Base-by-base conservation (phyloP, 23 tunicate genomes). In the Aplidium turbinatum region DNA sequence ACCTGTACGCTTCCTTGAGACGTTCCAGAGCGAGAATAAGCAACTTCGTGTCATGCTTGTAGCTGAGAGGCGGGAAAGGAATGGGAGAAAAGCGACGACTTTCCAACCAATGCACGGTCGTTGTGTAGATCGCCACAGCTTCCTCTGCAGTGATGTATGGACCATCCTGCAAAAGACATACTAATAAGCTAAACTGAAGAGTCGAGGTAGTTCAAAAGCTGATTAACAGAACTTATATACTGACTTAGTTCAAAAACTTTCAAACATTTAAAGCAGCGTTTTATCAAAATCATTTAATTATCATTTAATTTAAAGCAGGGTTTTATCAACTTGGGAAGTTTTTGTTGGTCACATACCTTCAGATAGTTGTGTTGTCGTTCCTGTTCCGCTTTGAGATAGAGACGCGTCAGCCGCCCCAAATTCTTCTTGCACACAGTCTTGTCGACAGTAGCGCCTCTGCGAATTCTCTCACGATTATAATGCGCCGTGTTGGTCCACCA, bases 401-500 rank as follows among this genome's bases (percentile, higher is more conserved):
- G 76, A 4, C 99, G 71, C 5, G 99, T 94, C 67, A 94, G 51
- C 21, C 99, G 77, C 0, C 99, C 99, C 28, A 94, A 78, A 50
- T 94, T 94, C 64, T 94, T 94, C 90, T 94, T 94, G 81, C 99
- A 94, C 48, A 94, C 99, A 11, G 99, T 94, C 63, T 94, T 94
- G 54, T 94, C 99, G 19, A 94, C 99, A 0, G 99, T 94, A 19
- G 99, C 99, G 0, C 99, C 99, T 56, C 99, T 82, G 40, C 99
- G 63, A 78, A 94, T 94, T 70, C 99, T 70, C 62, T 94, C 99
- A 30, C 99, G 89, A 54, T 94, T 94, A 60, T 94, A 94, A 72
- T 94, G 99, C 3, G 99, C 99, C 0, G 99, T 87, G 81, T 94
- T 94, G 46, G 99, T 94, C 99, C 99, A 94, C 99, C 99, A 94